Evolutionary conservation across 2,888 invertebrate species (phyloP), one percentile per base, ranked within the genome.

Genomic region (Diaphora mendica): DNA sequence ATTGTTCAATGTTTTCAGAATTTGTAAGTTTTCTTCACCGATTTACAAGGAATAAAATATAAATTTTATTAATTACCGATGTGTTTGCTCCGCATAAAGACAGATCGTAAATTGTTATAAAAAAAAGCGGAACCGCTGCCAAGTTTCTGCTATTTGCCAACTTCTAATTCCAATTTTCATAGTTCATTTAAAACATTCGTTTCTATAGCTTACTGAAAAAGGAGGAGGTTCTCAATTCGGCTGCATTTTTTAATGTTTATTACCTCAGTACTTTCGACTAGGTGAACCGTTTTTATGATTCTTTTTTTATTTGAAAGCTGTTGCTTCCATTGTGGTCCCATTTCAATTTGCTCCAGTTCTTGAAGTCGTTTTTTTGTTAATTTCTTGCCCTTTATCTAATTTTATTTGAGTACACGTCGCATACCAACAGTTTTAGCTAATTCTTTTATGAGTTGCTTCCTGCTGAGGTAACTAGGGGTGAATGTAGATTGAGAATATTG

Each of bases 91-190:
- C 17, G 17, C 62, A 62, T 7, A 17, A 62, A 13, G 62, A 62
- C 62, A 30, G 26, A 30, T 30, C 62, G 30, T 62, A 17, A 62
- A 62, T 62, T 59, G 0, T 17, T 17, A 30, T 5, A 5, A 5
- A 62, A 62, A 62, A 67, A 67, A 35, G n/a, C 8, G 1, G 5
- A 35, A 51, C 35, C 33, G 4, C 39, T 55, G 55, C 55, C 68
- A 69, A 35, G 68, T 69, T 69, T 26, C 68, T 20, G 20, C 17
- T 55, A 35, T 68, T 68, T 59, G 39, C 55, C 17, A 68, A 39
- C 35, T n/a, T 55, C 55, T 68, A 26, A 44, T 55, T 39, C 59
- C 26, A n/a, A n/a, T n/a, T n/a, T 39, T 68, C 59, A 39, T 26
- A 68, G 26, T 59, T 35, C 35, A 33, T 68, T 68, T 20, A 17